Evolutionary conservation across 2,797 vertebrate genomes (phyloP), one percentile per base, ranked within the genome.

Genomic region (Rhadinocentrus ornatus): DNA sequence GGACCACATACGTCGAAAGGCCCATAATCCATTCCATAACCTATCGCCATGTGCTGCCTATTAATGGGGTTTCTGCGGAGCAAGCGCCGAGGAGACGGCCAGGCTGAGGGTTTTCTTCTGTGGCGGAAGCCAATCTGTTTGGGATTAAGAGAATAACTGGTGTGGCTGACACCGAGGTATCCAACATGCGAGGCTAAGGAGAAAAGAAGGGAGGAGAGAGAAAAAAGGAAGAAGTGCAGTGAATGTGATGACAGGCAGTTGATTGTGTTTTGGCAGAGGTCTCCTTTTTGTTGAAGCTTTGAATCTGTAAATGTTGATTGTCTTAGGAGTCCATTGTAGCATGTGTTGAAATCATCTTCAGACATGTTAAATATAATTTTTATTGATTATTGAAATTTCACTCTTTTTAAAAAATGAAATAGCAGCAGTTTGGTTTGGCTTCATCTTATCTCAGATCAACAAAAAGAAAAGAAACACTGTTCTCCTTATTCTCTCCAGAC

Each of bases 71-170:
- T 91, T 93, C 92, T 91, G 90, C 77, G 90, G 89, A 91, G 90
- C 83, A 65, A 92, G 91, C 84, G 62, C 91, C 66, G 63, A 88
- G 89, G 90, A 93, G 92, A 90, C 91, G 85, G 88, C 88, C 91
- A 91, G 93, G 87, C 91, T 89, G 87, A 88, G 91, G 90, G 90
- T 90, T 92, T 92, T 90, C 87, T 92, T 86, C 89, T 88, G 90
- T 90, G 91, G 91, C 84, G 82, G 92, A 91, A 93, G 91, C 87
- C 89, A 93, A 94, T 94, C 93, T 94, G 94, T 94, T 95, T 93
- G 78, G 93, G 92, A 95, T 95, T 95, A 94, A 69, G 82, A 83
- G 88, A 93, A 91, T 92, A 94, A 91, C 91, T 90, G 89, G 92
- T 93, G 93, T 80, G 90, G 91, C 90, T 93, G 90, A 94, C 91